Conservation (phyloP, 2,888 invertebrate genomes). For the Agriopis marginaria region DNA sequence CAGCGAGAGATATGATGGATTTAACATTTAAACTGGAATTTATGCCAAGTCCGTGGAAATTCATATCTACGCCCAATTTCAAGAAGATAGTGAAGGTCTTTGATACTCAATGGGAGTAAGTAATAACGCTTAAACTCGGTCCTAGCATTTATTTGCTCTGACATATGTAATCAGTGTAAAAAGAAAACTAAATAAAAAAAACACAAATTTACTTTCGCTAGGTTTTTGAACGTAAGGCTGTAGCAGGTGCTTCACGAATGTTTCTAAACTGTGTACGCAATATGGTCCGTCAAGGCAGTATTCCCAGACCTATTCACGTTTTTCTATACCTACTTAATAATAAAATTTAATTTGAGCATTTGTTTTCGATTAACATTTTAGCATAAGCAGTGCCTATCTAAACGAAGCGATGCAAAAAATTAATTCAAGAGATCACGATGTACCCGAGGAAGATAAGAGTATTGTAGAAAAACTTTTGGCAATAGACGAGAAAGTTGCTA, state of each 20-base stretch:
- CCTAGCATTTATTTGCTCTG: too few relatives aligned
- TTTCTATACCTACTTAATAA: too few relatives aligned
- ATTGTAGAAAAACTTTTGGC: conserved; percentile 88
- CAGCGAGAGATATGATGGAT: conserved; percentile 64
- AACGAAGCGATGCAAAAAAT: conserved; percentile 65
- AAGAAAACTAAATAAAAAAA: too few relatives aligned
- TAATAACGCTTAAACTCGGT: conserved; percentile 31
- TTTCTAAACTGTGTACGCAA: not conserved
- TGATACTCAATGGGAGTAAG: conserved; percentile 78
- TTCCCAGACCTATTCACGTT: not conserved
- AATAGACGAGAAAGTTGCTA: conserved; percentile 87
- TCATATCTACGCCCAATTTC: conserved; percentile 63
- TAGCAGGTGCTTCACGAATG: too few relatives aligned
- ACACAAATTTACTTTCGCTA: too few relatives aligned
- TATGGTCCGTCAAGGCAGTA: not conserved
- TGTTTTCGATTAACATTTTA: conserved; percentile 47
- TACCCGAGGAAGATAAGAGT: conserved; percentile 84
- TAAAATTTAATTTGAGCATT: not conserved
- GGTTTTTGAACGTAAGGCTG: too few relatives aligned
- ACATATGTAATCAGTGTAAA: too few relatives aligned
- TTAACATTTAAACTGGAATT: conserved; percentile 66
- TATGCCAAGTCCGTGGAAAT: conserved; percentile 66
- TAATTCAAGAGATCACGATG: conserved; percentile 59
- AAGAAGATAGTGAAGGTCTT: conserved; percentile 67
- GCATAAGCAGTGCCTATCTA: conserved; percentile 69